Base-by-base conservation (phyloP, 1,140 invertebrate species). In the Drosophila guanche region DNA sequence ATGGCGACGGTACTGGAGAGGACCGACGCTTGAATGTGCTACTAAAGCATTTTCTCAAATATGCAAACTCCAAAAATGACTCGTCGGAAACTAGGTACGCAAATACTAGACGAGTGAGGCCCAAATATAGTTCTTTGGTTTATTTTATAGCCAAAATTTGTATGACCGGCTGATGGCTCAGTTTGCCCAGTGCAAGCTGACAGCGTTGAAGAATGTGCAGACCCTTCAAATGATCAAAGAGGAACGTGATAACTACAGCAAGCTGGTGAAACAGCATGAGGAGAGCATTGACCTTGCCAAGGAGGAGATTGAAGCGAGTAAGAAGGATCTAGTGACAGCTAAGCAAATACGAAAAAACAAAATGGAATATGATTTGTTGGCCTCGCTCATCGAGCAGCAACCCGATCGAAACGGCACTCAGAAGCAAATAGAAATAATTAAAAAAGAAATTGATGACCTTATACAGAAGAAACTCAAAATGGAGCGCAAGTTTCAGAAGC, bases 1-100 rank as follows among this genome's bases (percentile, higher is more conserved):
- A 99, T 92, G 98, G 98, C 25, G 98, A 99, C 94, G 98, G 98
- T 23, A 97, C 96, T 23, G 98, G 97, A 45, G 98, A 99, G 92
- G 98, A 99, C 91, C 94, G 97, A 65, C 92, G 97, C 70, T 93
- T 99, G 14, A 98, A 97, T 85, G 94, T 95, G 50, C 91, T 99
- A 4, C 91, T 98, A 14, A 98, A 97, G 92, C 95, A 95, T 10
- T 96, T 98, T 68, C 94, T 97, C 16, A 97, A 97, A 92, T 99
- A 97, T 97, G 95, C 94, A 62, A 95, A 95, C 78, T 92, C 94
- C n/a, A 89, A 89, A 29, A 95, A 96, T 48, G 94, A 95, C 47
- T 92, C 93, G 50, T 91, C 93, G 14, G 94, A 95, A 88, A 95
- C 97, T 68, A 95, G 94, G 95, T 96, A 93, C 8, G 10, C 1